Conservation (phyloP, 1,140 invertebrate genomes). For the Melitaea cinxia region DNA sequence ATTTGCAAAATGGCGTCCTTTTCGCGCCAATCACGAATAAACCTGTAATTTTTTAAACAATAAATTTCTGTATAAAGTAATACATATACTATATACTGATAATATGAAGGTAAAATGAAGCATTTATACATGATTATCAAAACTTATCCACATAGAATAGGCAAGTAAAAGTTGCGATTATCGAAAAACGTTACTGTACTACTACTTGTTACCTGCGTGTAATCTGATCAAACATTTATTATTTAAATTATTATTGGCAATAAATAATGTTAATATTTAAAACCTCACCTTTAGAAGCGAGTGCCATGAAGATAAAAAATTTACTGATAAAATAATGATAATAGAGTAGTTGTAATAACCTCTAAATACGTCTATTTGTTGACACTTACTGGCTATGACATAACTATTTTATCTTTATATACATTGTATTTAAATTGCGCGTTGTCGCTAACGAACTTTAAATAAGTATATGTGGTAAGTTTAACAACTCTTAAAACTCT, state of each 20-base stretch:
- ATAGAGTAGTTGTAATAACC: slow-evolving; percentile 18
- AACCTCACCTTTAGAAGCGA: slow-evolving; percentile 42
- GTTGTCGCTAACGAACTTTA: too few species aligned
- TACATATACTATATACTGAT: background rate
- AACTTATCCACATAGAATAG: too few species aligned
- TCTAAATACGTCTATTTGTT: slow-evolving; percentile 20
- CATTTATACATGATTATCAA: too few species aligned
- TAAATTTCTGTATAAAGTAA: background rate
- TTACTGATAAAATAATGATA: slow-evolving; percentile 23
- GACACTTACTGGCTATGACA: background rate
- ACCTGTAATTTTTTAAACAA: slow-evolving; percentile 35
- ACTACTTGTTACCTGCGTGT: too few species aligned
- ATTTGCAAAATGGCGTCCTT: slow-evolving; percentile 69
- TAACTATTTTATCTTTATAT: background rate
- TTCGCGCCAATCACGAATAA: slow-evolving; percentile 69
- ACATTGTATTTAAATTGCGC: background rate
- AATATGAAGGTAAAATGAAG: too few species aligned
- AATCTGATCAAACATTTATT: too few species aligned
- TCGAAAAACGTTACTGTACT: too few species aligned
- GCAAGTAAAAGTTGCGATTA: too few species aligned
- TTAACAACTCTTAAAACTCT: too few species aligned
- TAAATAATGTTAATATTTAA: background rate
- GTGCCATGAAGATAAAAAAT: slow-evolving; percentile 35
- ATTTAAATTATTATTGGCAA: too few species aligned
- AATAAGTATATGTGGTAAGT: background rate